Conservation (phyloP, 2,888 invertebrate species). For the Dryococelus australis region DNA sequence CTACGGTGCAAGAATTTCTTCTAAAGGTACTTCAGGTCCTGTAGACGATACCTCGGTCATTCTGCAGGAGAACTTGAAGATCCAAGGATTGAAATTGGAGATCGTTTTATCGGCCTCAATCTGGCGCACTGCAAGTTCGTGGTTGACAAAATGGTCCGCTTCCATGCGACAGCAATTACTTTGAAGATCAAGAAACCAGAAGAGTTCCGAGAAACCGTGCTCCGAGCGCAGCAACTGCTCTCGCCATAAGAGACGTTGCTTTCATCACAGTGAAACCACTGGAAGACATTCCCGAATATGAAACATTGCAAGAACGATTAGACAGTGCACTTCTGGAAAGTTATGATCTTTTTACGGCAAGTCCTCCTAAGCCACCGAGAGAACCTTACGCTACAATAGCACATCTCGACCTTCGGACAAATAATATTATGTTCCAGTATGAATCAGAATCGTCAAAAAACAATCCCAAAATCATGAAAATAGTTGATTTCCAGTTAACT, state of each 20-base stretch:
- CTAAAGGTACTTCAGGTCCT: no score
- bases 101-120: constrained; percentile 54
- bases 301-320: no score
- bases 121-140: constrained; percentile 13
- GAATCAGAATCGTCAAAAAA: no score
- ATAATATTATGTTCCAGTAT: constrained; percentile 65
- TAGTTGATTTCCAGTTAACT: constrained; percentile 68
- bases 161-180: no score
- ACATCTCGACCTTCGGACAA: constrained; percentile 53
- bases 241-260: no score
- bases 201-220: constrained; percentile 51
- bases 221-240: neutral
- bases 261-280: no score
- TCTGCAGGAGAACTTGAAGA: constrained; percentile 41
- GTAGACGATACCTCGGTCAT: no score
- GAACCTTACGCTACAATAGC: no score
- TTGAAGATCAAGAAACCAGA: no score
- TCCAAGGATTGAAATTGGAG: constrained; percentile 52
- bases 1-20: no score
- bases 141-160: no score
- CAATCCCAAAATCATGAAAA: constrained; percentile 57
- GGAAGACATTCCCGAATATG: no score
- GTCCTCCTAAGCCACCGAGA: neutral
- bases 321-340: neutral
- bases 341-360: neutral